Conservation (phyloP, 2,113 vertebrate species). For the Chloropsis cyanopogon region DNA sequence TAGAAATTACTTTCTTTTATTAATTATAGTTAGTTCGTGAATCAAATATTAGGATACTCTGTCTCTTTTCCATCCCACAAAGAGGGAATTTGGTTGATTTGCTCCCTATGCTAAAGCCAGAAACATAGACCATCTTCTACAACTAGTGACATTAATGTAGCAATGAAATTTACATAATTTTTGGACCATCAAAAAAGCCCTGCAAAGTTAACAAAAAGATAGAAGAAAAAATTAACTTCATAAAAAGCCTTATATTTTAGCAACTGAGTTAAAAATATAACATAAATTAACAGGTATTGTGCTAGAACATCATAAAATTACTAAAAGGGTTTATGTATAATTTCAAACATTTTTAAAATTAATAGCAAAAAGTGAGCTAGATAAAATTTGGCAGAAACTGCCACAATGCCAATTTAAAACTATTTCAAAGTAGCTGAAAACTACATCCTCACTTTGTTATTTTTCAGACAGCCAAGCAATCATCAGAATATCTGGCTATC, state of each 20-base stretch:
- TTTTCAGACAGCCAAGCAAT: background rate
- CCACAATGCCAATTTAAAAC: background rate
- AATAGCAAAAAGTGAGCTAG: background rate
- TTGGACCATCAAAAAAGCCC: background rate
- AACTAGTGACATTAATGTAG: background rate
- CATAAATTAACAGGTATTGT: background rate
- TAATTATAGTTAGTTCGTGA: background rate
- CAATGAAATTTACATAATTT: background rate
- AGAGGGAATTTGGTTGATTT: background rate
- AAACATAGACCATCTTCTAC: background rate
- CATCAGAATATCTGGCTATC: background rate
- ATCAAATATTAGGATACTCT: background rate
- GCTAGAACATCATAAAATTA: background rate
- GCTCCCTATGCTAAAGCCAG: background rate
- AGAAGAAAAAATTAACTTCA: background rate
- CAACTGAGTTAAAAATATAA: background rate
- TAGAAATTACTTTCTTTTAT: background rate
- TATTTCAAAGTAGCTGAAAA: background rate
- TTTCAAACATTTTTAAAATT: background rate
- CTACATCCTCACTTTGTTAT: background rate
- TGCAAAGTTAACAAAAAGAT: background rate
- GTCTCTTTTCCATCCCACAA: background rate
- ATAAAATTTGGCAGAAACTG: background rate
- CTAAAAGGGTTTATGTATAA: background rate
- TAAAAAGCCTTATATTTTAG: background rate